phyloP scores from a whole-genome alignment of 2,113 vertebrate species.

The Zootoca vivipara region DNA sequence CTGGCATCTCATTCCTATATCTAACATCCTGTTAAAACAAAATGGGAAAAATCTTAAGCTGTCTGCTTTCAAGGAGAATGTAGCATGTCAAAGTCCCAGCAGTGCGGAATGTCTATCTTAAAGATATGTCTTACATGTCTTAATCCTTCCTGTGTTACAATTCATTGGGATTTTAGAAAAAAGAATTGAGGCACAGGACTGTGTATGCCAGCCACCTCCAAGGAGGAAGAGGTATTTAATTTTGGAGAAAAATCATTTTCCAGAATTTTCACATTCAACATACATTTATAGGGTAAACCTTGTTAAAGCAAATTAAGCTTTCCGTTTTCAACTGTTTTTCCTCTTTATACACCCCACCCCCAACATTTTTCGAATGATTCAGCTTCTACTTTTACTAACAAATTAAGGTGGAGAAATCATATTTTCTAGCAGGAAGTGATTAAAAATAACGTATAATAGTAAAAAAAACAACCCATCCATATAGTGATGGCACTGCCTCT shows the following conservation, averaged over 20 bases:
- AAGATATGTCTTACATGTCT: background rate
- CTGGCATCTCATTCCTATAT: background rate
- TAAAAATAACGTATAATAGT: background rate
- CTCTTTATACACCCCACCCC: too few species aligned
- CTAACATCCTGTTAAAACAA: background rate
- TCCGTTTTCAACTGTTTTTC: fast-evolving
- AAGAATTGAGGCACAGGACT: background rate
- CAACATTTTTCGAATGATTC: background rate
- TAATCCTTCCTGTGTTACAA: background rate
- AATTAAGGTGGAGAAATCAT: fast-evolving
- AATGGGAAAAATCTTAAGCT: background rate
- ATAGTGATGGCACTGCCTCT: background rate
- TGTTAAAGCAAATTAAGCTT: background rate
- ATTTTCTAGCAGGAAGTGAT: background rate
- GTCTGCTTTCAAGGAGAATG: background rate
- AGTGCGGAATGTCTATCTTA: background rate
- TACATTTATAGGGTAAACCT: slow-evolving; percentile 44
- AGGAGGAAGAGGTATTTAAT: background rate
- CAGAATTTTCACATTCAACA: background rate
- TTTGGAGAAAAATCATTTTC: background rate
- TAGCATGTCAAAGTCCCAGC: background rate
- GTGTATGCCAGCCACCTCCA: background rate
- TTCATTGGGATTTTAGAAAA: background rate
- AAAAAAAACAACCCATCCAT: background rate
- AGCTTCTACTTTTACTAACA: background rate